Conservation (phyloP, 2,113 vertebrate species). For the Probosciger aterrimus region DNA sequence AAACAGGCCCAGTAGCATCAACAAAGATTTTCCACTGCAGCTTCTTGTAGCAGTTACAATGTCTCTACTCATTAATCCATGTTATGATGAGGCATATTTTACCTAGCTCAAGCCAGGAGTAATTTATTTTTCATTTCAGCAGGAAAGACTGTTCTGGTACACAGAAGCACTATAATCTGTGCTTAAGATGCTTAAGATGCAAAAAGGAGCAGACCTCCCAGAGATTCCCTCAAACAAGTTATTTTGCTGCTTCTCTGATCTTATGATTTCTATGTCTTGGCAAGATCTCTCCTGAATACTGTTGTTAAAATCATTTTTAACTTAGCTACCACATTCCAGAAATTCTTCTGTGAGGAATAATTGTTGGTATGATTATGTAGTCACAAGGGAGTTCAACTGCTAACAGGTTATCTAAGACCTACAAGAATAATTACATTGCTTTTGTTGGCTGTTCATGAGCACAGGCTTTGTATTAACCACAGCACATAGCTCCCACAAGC, state of each 20-base stretch:
- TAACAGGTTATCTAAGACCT: constrained; percentile 31
- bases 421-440: constrained; percentile 6
- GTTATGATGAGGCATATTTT: not conserved
- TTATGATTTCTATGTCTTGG: constrained; percentile 12
- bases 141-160: not conserved
- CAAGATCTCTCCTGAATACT: not conserved
- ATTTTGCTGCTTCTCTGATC: not conserved
- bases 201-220: not conserved
- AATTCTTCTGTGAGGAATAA: not conserved
- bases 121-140: not conserved
- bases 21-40: not conserved
- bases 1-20: not conserved
- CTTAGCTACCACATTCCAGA: constrained; percentile 6
- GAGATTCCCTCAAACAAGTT: not conserved
- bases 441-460: not conserved
- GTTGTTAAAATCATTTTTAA: constrained; percentile 19
- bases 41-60: not conserved
- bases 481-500: not conserved
- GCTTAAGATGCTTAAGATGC: not conserved
- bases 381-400: not conserved
- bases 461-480: not conserved
- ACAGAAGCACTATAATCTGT: not conserved
- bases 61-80: not conserved
- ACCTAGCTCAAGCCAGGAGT: not conserved
- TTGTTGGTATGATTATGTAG: not conserved